Percentiles rank a stretch among this genome's conserved stretches.
Evolutionary conservation across 2,113 vertebrate species (phyloP).

Genomic region (Neogobius melanostomus): DNA sequence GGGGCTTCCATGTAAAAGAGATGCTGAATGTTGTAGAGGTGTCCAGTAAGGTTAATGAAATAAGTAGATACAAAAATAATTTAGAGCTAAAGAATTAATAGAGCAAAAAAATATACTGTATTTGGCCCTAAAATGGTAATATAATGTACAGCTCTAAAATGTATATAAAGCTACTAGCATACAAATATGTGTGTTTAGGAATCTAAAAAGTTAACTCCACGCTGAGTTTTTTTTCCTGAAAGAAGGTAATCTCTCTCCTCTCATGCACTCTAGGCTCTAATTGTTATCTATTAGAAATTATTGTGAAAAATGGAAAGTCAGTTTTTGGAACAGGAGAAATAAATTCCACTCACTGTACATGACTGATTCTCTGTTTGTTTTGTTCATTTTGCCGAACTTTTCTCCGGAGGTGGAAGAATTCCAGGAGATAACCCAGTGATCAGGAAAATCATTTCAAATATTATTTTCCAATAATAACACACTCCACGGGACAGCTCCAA

Average conservation of each 20-base stretch:
- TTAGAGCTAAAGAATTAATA: too few relatives aligned
- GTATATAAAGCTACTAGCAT: neutral
- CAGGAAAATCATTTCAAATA: conserved; percentile 82
- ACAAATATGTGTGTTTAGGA: neutral
- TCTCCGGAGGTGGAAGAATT: conserved; percentile 74
- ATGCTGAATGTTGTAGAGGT: too few relatives aligned
- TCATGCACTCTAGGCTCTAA: conserved; percentile 73
- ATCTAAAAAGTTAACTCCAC: conserved; percentile 27
- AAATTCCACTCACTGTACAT: conserved; percentile 69
- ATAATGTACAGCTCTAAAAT: too few relatives aligned
- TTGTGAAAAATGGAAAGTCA: conserved; percentile 75
- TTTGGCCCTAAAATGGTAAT: too few relatives aligned
- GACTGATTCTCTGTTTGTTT: conserved; percentile 76
- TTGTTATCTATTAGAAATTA: conserved; percentile 74
- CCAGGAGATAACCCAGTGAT: conserved; percentile 81
- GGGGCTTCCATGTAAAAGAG: too few relatives aligned
- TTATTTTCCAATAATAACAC: conserved; percentile 79
- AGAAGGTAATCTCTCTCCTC: conserved; percentile 49
- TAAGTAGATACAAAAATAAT: too few relatives aligned
- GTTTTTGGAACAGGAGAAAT: conserved; percentile 77
- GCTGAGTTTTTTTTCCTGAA: conserved; percentile 32
- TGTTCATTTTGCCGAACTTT: conserved; percentile 73
- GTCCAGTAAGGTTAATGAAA: too few relatives aligned
- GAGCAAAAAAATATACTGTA: too few relatives aligned
- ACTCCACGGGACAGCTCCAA: conserved; percentile 63